Base-by-base conservation (phyloP, 2,888 invertebrate genomes). In the Tenthredo livida region DNA sequence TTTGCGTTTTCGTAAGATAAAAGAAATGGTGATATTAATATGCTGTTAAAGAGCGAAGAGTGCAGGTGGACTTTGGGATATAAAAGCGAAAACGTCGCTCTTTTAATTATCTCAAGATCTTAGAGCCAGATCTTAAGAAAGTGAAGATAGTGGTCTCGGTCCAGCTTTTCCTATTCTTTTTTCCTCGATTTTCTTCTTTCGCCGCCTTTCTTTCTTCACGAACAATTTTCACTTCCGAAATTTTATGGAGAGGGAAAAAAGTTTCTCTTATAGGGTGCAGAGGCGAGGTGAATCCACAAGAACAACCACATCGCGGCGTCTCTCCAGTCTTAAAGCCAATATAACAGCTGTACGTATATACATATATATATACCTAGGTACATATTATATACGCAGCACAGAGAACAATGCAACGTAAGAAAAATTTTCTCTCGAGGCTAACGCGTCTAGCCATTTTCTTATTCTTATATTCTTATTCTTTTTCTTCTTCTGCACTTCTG, bases 41-140 rank as follows among this genome's bases (percentile, higher is more conserved):
- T 25, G 2, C 61, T 25, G 61, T 61, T 25, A 10, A 25, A 61
- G 21, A n/a, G 9, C 25, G 4, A 17, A 50, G 21, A 15, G n/a
- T 61, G 61, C n/a, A n/a, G n/a, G 25, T 6, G 61, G 61, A 61
- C 61, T 12, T 10, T 47, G 43, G 61, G 25, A 61, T 61, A 61
- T 25, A 61, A 25, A 61, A 61, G 25, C 12, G 25, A 12, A 25
- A 61, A 61, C 61, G 61, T 61, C 25, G 61, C 9, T 21, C 21
- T 61, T 61, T 61, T 61, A 61, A 61, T 61, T 61, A 61, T 61
- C 61, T 61, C 61, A 61, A 61, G 61, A 61, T 61, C 61, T 25
- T 61, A 12, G 25, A 9, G 12, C 10, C 2, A 25, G 61, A 61
- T 61, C 12, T 61, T 25, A 61, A 25, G 61, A 61, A 61, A 61